Evolutionary conservation across 92 coral and sea anemone genomes (phyloP), one percentile per base, ranked within the genome.

Genomic region (Palythoa grandiflora): DNA sequence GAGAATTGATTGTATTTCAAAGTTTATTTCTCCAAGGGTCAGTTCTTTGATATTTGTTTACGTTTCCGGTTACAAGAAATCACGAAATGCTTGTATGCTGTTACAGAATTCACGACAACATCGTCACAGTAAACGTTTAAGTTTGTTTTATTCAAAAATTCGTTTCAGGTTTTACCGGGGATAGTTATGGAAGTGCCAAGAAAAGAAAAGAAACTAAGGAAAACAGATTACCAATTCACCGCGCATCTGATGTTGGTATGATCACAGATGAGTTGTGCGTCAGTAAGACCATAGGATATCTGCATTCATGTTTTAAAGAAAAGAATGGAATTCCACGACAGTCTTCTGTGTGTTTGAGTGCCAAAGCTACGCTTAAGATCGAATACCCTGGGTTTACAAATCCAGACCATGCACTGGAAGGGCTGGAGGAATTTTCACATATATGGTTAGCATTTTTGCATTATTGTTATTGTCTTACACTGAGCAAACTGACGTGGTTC

Each of bases 311-410:
- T 60, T 92, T 92, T 68, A 92, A 92, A 59, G 93, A 90, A 76
- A 92, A 92, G 78, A 92, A 92, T 90, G 95, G 95, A 9, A 87
- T 90, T 79, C 95, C 95, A 2, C 75, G 93, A 40, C 95, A 92
- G 83, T 85, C 93, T 7, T 87, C 93, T 53, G 91, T 92, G 5
- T 92, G 95, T 44, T 87, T 90, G 44, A 59, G 88, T 3, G 51
- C 93, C 7, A 92, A 92, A 78, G 95, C 93, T n/a, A 84, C 48
- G 39, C 73, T 92, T 47, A 40, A 73, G 21, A 75, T 92, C 17
- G 83, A 78, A 50, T 88, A 87, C 17, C 63, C 83, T 51, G 91
- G 87, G 21, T 90, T 92, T 68, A 90, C 95, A 17, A 92, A 92
- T 73, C 93, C 95, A 20, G 77, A 52, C 15, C 95, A 92, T 77